A percentile compares a stretch with the other conserved stretches of the same genome.
These are phyloP conservation scores for Colletes collaris DNA, from an alignment of 2,888 invertebrate species.

Conservation along the genomic window DNA sequence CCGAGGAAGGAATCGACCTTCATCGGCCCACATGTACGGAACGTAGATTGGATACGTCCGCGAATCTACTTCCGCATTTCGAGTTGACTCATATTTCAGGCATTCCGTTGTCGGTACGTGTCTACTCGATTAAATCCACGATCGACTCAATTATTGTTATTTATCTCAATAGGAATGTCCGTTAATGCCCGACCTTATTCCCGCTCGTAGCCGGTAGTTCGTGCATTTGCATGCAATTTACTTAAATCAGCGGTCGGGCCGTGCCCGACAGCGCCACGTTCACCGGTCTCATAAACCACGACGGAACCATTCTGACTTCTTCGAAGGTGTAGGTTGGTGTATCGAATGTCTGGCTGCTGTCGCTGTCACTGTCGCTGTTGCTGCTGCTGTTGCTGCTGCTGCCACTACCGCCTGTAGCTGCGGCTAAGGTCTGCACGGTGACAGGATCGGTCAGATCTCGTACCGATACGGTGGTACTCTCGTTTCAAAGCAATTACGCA, in stretches of 20 bases:
- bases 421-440: constrained; percentile 51
- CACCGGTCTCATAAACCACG: constrained; percentile 66
- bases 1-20: constrained; percentile 24
- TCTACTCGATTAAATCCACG: constrained; percentile 53
- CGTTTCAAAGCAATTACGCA: constrained; percentile 64
- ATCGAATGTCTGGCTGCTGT: constrained; percentile 50
- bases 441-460: constrained; percentile 65
- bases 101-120: constrained; percentile 53
- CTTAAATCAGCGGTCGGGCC: constrained; percentile 66
- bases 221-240: constrained; percentile 74
- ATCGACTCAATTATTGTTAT: constrained; percentile 66
- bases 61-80: constrained; percentile 50
- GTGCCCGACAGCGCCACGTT: constrained; percentile 62
- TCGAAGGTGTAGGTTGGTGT: constrained; percentile 61
- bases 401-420: constrained; percentile 22
- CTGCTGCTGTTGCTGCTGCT: constrained; percentile 30
- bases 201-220: constrained; percentile 62
- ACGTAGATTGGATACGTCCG: constrained; percentile 15
- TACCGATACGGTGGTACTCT: constrained; percentile 63
- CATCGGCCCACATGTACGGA: not conserved
- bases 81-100: constrained; percentile 23
- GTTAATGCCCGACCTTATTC: constrained; percentile 69
- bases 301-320: constrained; percentile 56
- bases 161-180: constrained; percentile 66
- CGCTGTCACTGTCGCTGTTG: constrained; percentile 24